phyloP scores from a whole-genome alignment of 2,113 vertebrate species.

The human region GRCh38 chr7:37659001-37659500 shows the following conservation, averaged over 20 bases:
- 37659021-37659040: not conserved
- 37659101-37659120: not conserved
- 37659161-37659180: too few relatives aligned
- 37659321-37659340: not conserved
- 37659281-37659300: not conserved
- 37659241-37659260: too few relatives aligned
- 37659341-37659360: not conserved
- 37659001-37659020: not conserved
- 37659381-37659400: not conserved
- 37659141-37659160: too few relatives aligned
- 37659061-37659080: not conserved
- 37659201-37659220: too few relatives aligned
- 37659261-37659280: too few relatives aligned
- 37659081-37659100: not conserved
- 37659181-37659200: too few relatives aligned
- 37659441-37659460: not conserved
- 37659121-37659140: too few relatives aligned
- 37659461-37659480: not conserved
- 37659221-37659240: too few relatives aligned
- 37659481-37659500: not conserved
- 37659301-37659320: not conserved
- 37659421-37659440: not conserved
- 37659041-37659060: not conserved
- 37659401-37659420: not conserved
- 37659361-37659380: not conserved